Base-by-base conservation (phyloP, 1,140 invertebrate species). In the Xylocopa sonorina region DNA sequence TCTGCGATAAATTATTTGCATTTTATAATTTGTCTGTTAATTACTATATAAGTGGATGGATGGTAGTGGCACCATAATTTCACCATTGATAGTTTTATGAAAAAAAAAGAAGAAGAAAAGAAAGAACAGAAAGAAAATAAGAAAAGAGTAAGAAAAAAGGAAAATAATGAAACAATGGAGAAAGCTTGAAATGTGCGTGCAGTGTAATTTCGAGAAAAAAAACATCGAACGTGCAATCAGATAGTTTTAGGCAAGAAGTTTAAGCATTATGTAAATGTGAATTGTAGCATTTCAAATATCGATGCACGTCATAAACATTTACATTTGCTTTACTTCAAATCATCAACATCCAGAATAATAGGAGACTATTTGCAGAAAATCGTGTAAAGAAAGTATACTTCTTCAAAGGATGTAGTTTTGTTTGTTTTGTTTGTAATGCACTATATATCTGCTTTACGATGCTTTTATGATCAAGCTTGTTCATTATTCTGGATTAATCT, bases 401-500 rank as follows among this genome's bases (percentile, higher is more conserved):
- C 43, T 68, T 75, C 55, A 83, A 69, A 78, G 41, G 57, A 79
- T 80, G 71, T 72, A 68, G 82, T 86, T 88, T 88, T 87, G 55
- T 83, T 88, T 87, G 75, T 87, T 88, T 88, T 85, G 50, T 84
- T 87, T 87, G 48, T 76, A 80, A 83, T 48, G 72, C 76, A 80
- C 80, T 78, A 41, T n/a, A n/a, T n/a, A 77, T 77, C 60, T 80
- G 53, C 67, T 85, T 87, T 80, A 63, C 48, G 53, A 81, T 78
- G 75, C 75, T 80, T n/a, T n/a, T 64, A 43, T 32, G 71, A 77
- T 84, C 63, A 81, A 88, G 75, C 68, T 83, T 72, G 90, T 90
- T 88, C 81, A 92, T 93, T 93, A 93, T 93, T 93, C 92, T 93
- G 92, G 92, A 92, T 93, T 63, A 87, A 81, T 78, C 46, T 84